phyloP scores from a whole-genome alignment of 2,113 vertebrate species.

The Hemiscyllium ocellatum region DNA sequence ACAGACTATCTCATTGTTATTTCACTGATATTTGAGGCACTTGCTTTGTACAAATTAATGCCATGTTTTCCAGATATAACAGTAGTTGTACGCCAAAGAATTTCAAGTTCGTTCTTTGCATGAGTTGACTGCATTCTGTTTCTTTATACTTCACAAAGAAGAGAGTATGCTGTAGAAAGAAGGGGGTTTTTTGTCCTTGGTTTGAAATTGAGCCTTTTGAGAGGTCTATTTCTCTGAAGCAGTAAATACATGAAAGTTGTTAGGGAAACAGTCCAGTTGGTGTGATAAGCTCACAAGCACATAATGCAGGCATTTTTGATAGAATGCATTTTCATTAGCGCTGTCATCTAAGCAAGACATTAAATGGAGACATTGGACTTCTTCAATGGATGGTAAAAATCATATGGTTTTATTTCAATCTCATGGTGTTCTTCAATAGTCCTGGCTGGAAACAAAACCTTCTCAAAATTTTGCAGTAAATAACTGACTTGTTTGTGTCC shows the following conservation, averaged over 20 bases:
- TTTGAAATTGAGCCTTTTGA: neutral
- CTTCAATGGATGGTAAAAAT: neutral
- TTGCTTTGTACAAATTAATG: neutral
- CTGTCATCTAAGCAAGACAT: neutral
- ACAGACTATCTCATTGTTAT: neutral
- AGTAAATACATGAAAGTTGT: neutral
- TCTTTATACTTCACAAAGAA: neutral
- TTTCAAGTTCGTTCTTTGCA: neutral
- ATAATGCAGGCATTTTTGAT: neutral
- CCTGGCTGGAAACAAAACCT: neutral
- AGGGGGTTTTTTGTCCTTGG: neutral
- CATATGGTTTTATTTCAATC: neutral
- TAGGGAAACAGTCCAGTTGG: neutral
- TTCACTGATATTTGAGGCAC: neutral
- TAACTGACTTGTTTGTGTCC: neutral
- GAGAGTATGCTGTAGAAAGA: neutral
- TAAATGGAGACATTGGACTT: neutral
- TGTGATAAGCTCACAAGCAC: neutral
- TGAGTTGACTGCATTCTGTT: neutral
- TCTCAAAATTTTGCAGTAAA: neutral
- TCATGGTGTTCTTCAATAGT: neutral
- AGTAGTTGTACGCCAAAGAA: neutral
- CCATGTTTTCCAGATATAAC: neutral
- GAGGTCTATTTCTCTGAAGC: neutral
- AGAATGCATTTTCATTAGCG: neutral